A percentile compares a stretch with the other conserved stretches of the same genome.
phyloP scores from a whole-genome alignment of 2,797 vertebrate genomes.

The Sebastes aleutianus region DNA sequence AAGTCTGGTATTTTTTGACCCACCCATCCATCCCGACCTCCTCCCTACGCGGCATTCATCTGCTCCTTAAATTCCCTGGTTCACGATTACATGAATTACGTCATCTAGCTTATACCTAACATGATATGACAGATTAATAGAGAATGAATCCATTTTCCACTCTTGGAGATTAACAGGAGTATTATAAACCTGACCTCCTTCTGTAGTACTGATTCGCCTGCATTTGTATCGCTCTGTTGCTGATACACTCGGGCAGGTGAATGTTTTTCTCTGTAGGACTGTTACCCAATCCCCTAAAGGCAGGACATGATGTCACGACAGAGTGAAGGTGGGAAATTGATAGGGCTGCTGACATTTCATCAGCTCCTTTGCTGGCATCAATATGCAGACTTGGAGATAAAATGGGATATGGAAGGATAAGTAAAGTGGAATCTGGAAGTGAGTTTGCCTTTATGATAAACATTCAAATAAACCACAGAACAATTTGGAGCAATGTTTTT shows the following conservation, averaged over 20 bases:
- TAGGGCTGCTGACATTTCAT: constrained; percentile 29
- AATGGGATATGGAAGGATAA: not conserved
- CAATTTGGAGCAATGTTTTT: not conserved
- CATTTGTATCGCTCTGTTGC: not conserved
- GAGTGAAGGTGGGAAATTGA: constrained; percentile 38
- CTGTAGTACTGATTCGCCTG: not conserved
- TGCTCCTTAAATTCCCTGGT: no score
- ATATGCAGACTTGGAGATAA: not conserved
- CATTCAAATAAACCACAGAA: no score
- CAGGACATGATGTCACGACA: constrained; percentile 31
- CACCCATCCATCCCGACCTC: no score
- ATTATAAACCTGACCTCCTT: no score
- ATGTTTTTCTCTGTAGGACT: constrained; percentile 8
- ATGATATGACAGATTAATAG: no score
- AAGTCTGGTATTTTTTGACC: no score
- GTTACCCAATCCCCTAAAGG: constrained; percentile 26
- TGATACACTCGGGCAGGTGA: not conserved
- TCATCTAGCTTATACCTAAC: no score
- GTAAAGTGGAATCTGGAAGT: not conserved
- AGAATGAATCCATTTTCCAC: no score
- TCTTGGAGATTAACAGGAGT: no score
- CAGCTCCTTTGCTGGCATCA: not conserved
- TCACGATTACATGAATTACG: no score
- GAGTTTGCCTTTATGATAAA: not conserved
- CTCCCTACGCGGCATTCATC: no score